Conservation (phyloP, 1,140 invertebrate species). For the Globodera rostochiensis region DNA sequence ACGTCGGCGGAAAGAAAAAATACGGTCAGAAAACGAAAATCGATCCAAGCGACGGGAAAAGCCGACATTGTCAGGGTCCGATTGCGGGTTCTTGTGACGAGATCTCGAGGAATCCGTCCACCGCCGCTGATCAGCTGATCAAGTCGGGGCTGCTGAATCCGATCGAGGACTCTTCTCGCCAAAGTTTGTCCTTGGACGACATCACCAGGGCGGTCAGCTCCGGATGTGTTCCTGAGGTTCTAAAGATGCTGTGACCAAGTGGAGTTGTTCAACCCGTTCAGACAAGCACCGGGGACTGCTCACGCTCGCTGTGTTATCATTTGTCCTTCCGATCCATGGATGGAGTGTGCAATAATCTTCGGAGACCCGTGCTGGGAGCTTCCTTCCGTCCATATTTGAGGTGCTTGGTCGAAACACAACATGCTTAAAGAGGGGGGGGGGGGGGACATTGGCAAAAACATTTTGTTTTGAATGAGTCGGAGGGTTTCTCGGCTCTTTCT, state of each 20-base stretch:
- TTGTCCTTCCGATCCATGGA: slow-evolving; percentile 53
- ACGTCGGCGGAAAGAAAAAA: not conserved
- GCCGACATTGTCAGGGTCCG: not conserved
- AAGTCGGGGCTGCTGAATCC: slow-evolving; percentile 53
- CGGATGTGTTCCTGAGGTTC: slow-evolving; percentile 63
- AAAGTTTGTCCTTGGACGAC: slow-evolving; percentile 60
- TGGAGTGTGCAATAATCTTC: slow-evolving; percentile 55
- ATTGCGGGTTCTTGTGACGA: slow-evolving; percentile 32
- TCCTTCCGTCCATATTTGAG: slow-evolving; percentile 56
- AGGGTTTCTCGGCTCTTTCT: not conserved
- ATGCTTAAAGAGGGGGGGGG: not conserved
- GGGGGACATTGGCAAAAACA: not conserved
- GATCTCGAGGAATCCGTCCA: slow-evolving; percentile 40
- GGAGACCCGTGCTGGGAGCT: slow-evolving; percentile 48
- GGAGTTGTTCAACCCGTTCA: not conserved
- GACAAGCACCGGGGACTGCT: slow-evolving; percentile 39
- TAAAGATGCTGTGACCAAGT: too few relatives aligned
- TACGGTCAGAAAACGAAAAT: not conserved
- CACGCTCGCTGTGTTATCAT: slow-evolving; percentile 53
- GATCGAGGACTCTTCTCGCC: slow-evolving; percentile 52
- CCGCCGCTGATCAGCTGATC: slow-evolving; percentile 42
- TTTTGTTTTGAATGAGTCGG: not conserved
- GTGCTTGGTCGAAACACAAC: slow-evolving; percentile 14
- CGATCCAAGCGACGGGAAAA: not conserved
- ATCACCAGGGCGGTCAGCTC: slow-evolving; percentile 57